Evolutionary conservation across 35 echinoderm and acorn worm species (phyloP), one percentile per base, ranked within the genome.

Genomic region (Lytechinus pictus): DNA sequence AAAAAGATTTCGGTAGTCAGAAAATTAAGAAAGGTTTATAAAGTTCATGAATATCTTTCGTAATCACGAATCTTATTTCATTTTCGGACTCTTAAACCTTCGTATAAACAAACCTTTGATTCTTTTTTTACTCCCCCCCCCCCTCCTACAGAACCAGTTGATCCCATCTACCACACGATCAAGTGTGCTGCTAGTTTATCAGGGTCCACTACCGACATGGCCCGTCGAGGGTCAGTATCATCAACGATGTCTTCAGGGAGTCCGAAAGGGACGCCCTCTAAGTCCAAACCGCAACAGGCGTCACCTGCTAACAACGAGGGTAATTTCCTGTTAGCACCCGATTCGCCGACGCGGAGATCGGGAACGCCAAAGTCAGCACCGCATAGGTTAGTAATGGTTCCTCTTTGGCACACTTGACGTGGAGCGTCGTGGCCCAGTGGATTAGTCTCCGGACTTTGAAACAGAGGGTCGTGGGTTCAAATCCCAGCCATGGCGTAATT

Each of bases 361-460:
- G 92, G 92, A 5, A 93, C 92, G 57, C 92, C 92, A 13, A 93
- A 93, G 54, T 93, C 92, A 19, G 92, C 92, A 21, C 92, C 92
- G 9, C 92, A 93, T 10, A 93, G 92, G 92, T 93, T 93, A 93
- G 92, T 90, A 28, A 29, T 90, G 27, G 29, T 21, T 90, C 88
- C 88, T 90, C 52, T 52, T n/a, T 1, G 33, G 0, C 33, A 44
- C 33, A 44, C 33, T 44, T 44, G 33, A n/a, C n/a, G n/a, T n/a
- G n/a, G n/a, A n/a, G n/a, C n/a, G n/a, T n/a, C n/a, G n/a, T n/a
- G n/a, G n/a, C n/a, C n/a, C n/a, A n/a, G n/a, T n/a, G n/a, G n/a
- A n/a, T n/a, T n/a, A n/a, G n/a, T n/a, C n/a, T n/a, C n/a, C n/a
- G n/a, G n/a, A n/a, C n/a, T n/a, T n/a, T n/a, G n/a, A n/a, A n/a